Evolutionary conservation across 2,113 vertebrate species (phyloP).

Genomic region (Hucho hucho): DNA sequence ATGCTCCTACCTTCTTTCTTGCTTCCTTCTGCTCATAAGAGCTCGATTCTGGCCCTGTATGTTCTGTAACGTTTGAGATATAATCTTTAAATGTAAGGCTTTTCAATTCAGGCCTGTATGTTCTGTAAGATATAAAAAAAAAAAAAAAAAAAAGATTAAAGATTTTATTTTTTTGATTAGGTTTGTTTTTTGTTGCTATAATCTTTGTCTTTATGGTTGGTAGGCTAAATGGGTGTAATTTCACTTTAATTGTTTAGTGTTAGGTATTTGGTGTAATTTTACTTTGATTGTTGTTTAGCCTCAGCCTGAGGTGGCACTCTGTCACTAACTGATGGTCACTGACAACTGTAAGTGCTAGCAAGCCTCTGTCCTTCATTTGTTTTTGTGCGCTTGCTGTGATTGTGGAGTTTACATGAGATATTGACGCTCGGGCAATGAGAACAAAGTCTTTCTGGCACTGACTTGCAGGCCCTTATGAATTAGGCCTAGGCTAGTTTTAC

Average conservation of each 20-base stretch:
- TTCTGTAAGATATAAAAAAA: not conserved
- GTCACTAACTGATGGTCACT: constrained; percentile 38
- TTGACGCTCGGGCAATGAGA: constrained; percentile 1
- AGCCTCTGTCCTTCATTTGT: constrained; percentile 36
- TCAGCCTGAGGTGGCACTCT: constrained; percentile 18
- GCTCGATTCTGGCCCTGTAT: not conserved
- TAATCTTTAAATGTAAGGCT: not conserved
- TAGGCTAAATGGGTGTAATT: constrained; percentile 18
- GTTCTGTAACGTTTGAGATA: too few relatives aligned
- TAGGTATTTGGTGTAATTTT: constrained; percentile 57
- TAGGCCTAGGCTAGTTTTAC: too few relatives aligned
- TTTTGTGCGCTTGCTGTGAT: constrained; percentile 41
- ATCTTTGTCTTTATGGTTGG: constrained; percentile 26
- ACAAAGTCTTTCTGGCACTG: constrained; percentile 4
- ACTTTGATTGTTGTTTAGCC: constrained; percentile 37
- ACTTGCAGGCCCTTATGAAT: not conserved
- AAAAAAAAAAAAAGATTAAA: not conserved
- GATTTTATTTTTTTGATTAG: constrained; percentile 19
- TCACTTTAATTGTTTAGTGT: constrained; percentile 40
- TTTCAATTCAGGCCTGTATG: not conserved
- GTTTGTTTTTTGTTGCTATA: constrained; percentile 11
- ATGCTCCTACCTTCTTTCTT: constrained; percentile 2
- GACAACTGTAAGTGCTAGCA: constrained; percentile 34
- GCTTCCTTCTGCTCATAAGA: constrained; percentile 2
- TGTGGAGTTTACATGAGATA: constrained; percentile 48